Percentiles rank a stretch among this genome's conserved stretches.
phyloP scores from a whole-genome alignment of 2,888 invertebrate genomes.

The Lagria hirta region DNA sequence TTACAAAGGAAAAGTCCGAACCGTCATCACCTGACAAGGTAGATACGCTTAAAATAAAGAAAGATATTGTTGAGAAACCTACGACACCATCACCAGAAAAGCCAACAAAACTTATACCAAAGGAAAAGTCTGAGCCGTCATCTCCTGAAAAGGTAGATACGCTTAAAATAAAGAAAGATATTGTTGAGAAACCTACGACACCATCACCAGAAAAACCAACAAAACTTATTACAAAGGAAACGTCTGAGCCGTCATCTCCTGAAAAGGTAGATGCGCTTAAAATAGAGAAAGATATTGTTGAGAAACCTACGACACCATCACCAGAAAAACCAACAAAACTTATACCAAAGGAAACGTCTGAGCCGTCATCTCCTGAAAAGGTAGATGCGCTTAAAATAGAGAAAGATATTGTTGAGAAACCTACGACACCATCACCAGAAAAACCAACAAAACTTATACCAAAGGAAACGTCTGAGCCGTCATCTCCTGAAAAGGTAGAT shows the following conservation, averaged over 20 bases:
- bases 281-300: neutral
- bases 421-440: too few relatives aligned
- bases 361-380: too few relatives aligned
- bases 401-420: too few relatives aligned
- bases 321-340: conserved; percentile 9
- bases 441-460: too few relatives aligned
- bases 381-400: too few relatives aligned
- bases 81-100: conserved; percentile 2
- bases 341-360: too few relatives aligned
- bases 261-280: conserved; percentile 1
- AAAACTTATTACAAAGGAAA: neutral
- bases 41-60: too few relatives aligned
- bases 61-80: conserved; percentile 11
- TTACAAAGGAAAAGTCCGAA: neutral
- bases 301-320: conserved; percentile 16
- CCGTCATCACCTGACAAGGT: conserved; percentile 6
- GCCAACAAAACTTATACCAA: neutral
- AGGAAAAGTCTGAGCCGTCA: conserved; percentile 11
- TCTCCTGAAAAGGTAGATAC: conserved; percentile 4
- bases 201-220: conserved; percentile 5
- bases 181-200: conserved; percentile 5
- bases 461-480: too few relatives aligned
- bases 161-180: neutral
- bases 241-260: conserved; percentile 3
- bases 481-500: too few relatives aligned